These are phyloP conservation scores for Chloropsis hardwickii DNA, from an alignment of 2,113 vertebrate species.

Conservation along the genomic window DNA sequence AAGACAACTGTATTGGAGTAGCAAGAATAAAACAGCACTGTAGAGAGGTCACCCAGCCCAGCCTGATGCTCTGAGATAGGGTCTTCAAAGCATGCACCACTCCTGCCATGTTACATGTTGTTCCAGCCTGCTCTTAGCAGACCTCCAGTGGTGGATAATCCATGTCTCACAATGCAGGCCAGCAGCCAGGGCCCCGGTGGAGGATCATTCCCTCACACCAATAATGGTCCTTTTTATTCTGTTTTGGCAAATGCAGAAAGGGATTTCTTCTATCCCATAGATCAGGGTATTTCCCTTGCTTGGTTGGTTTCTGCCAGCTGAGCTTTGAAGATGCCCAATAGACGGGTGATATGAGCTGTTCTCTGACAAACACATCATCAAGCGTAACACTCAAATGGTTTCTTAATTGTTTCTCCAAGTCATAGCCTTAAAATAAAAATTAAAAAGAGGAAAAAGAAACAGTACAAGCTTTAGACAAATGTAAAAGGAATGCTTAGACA, in stretches of 20 bases:
- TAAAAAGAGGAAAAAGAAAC: background rate
- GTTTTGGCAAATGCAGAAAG: background rate
- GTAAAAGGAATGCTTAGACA: slow-evolving; percentile 17
- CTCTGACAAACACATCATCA: background rate
- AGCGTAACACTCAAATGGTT: slow-evolving; percentile 1
- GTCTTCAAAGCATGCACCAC: background rate
- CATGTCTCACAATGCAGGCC: background rate
- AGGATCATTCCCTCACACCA: background rate
- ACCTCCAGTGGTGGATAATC: background rate
- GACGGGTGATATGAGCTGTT: background rate
- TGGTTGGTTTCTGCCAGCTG: background rate
- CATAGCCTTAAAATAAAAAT: slow-evolving; percentile 52
- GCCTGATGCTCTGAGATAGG: background rate
- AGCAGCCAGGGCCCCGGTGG: background rate
- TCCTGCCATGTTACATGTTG: background rate
- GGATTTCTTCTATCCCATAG: background rate
- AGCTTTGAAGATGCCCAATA: background rate
- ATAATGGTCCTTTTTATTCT: background rate
- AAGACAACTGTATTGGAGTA: background rate
- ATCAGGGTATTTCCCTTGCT: background rate
- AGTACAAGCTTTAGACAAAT: background rate
- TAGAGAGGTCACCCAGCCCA: background rate
- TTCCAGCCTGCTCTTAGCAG: background rate
- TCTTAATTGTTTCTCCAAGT: slow-evolving; percentile 51
- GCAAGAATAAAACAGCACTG: background rate